Percentiles rank a stretch among this genome's conserved stretches.
phyloP scores from a whole-genome alignment of 2,888 invertebrate genomes.

The Trissoscelio sp. region DNA sequence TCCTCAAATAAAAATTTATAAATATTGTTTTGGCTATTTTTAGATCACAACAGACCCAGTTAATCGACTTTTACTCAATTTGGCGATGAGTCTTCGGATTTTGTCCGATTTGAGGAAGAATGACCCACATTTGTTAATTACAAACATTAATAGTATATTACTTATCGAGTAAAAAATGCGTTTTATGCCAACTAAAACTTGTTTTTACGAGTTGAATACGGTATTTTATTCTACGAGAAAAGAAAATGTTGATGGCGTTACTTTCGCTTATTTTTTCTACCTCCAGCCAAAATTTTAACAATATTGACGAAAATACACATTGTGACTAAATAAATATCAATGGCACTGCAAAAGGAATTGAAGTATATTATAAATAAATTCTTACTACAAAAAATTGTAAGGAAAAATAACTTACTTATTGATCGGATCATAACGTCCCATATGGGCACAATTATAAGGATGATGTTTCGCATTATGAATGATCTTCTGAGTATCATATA shows the following conservation, averaged over 20 bases:
- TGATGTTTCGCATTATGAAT: slow-evolving; percentile 93
- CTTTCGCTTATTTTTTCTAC: slow-evolving; percentile 87
- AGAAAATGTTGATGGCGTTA: no score
- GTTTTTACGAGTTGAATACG: no score
- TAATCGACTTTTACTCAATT: no score
- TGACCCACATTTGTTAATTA: no score
- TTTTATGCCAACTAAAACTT: no score
- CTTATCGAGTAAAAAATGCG: no score
- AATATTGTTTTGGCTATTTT: no score
- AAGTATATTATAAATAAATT: slow-evolving; percentile 1
- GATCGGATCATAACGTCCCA: slow-evolving; percentile 93
- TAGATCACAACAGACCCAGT: no score
- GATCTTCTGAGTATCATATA: slow-evolving; percentile 98
- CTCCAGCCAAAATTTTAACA: slow-evolving; percentile 93
- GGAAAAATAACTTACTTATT: slow-evolving; percentile 92
- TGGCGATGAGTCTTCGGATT: no score
- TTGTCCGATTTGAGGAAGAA: no score
- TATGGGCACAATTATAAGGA: slow-evolving; percentile 86
- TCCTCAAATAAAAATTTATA: slow-evolving; percentile 1
- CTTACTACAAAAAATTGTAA: background rate
- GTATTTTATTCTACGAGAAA: no score
- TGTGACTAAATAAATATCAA: slow-evolving; percentile 97
- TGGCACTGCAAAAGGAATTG: slow-evolving; percentile 86
- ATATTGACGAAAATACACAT: slow-evolving; percentile 98
- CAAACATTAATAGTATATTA: no score